Evolutionary conservation across 2,113 vertebrate species (phyloP).

Genomic region (Notarius lentiginosus): DNA sequence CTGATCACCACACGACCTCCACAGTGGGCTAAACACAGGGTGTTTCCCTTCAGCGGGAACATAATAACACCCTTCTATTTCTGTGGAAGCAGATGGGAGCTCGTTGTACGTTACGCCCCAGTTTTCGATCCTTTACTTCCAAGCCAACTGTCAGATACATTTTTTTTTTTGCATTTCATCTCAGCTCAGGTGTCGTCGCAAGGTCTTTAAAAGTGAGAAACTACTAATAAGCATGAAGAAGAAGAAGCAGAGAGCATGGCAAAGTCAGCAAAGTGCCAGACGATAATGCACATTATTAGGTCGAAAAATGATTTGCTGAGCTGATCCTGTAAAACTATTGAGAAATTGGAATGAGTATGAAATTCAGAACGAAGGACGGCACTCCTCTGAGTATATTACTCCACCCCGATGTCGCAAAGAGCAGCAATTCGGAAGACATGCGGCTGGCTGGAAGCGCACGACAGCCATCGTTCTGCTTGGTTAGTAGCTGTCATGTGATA

Average conservation of each 20-base stretch:
- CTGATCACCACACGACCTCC: constrained; percentile 72
- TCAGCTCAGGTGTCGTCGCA: constrained; percentile 40
- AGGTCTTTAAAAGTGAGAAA: constrained; percentile 33
- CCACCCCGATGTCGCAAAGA: too few relatives aligned
- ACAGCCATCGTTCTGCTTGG: too few relatives aligned
- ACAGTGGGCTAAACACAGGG: constrained; percentile 75
- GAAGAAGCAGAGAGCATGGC: not conserved
- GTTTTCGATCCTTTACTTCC: constrained; percentile 69
- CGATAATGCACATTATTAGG: not conserved
- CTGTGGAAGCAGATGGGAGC: constrained; percentile 73
- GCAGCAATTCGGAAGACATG: too few relatives aligned
- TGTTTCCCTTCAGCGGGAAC: constrained; percentile 71
- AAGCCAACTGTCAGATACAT: constrained; percentile 63
- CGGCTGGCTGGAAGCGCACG: too few relatives aligned
- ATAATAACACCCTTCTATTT: constrained; percentile 80
- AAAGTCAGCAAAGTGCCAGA: not conserved
- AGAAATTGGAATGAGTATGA: not conserved
- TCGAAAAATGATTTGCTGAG: not conserved
- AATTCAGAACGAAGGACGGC: not conserved
- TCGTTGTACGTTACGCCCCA: constrained; percentile 61
- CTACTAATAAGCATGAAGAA: not conserved
- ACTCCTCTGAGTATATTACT: too few relatives aligned
- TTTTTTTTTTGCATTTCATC: not conserved
- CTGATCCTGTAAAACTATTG: not conserved
- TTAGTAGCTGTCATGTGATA: too few relatives aligned